Conservation (phyloP, 1,140 invertebrate genomes). For the Pogonomyrmex californicus region DNA sequence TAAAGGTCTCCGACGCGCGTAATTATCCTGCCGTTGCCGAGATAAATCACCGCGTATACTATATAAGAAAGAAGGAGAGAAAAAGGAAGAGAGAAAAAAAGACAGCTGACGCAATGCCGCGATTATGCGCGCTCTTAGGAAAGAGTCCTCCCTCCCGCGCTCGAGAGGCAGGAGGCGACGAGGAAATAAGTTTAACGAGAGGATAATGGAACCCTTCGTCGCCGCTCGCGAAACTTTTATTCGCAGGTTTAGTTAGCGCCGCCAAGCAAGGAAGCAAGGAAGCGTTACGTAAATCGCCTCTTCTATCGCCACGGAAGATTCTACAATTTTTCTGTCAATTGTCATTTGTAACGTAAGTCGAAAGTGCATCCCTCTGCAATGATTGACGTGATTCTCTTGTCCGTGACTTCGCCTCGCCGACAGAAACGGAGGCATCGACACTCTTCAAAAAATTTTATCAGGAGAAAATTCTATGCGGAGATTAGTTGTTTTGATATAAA, state of each 20-base stretch:
- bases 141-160: background rate
- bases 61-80: background rate
- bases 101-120: constrained; percentile 38
- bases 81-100: background rate
- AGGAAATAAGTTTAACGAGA: constrained; percentile 64
- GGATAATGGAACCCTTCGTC: constrained; percentile 60
- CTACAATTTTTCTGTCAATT: constrained; percentile 45
- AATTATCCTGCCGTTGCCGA: constrained; percentile 50
- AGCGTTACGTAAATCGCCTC: constrained; percentile 36
- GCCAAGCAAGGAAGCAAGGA: background rate
- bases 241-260: constrained; percentile 24
- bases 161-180: constrained; percentile 17
- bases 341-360: constrained; percentile 29
- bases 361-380: background rate
- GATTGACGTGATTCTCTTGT: background rate
- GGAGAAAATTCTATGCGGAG: background rate
- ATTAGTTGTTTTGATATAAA: no score
- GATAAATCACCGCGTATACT: constrained; percentile 44
- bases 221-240: constrained; percentile 54
- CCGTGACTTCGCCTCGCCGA: background rate
- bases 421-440: background rate
- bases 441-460: background rate
- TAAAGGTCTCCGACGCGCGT: constrained; percentile 51
- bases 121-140: constrained; percentile 42
- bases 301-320: background rate